A percentile compares a stretch with the other conserved stretches of the same genome.
phyloP scores from a whole-genome alignment of 2,113 vertebrate species.

The Eupsittula cactorum region DNA sequence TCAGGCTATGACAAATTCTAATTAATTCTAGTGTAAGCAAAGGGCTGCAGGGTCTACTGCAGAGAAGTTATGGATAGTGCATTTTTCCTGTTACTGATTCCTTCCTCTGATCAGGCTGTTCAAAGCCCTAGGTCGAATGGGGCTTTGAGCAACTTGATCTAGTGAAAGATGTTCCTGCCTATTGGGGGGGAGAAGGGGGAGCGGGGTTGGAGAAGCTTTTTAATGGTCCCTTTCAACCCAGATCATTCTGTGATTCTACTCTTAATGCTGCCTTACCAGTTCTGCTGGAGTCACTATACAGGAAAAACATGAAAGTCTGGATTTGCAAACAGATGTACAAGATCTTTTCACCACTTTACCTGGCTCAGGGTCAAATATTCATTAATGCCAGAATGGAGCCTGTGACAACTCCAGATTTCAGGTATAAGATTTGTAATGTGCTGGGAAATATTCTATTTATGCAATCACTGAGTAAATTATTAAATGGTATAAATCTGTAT shows the following conservation, averaged over 20 bases:
- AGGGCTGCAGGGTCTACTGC: not conserved
- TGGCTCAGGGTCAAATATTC: not conserved
- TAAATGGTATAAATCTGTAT: not conserved
- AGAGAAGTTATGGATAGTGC: not conserved
- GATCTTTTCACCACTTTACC: not conserved
- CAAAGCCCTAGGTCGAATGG: not conserved
- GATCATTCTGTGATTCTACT: not conserved
- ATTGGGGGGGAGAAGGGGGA: rapidly evolving
- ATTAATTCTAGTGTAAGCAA: not conserved
- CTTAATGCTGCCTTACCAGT: not conserved
- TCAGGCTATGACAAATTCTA: not conserved
- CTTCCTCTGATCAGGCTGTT: not conserved
- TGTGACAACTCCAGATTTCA: not conserved
- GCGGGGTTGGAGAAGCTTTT: not conserved
- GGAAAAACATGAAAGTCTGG: not conserved
- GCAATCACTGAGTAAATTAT: not conserved
- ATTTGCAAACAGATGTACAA: not conserved
- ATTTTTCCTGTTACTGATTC: not conserved
- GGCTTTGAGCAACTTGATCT: not conserved
- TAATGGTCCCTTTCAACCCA: not conserved
- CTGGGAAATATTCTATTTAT: not conserved
- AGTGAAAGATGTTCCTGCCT: not conserved
- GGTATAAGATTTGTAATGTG: rapidly evolving
- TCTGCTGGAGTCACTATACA: not conserved
- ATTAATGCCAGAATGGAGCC: not conserved